Evolutionary conservation across 2,113 vertebrate species (phyloP), one percentile per base, ranked within the genome.

Genomic region (Nyctereutes procyonoides): DNA sequence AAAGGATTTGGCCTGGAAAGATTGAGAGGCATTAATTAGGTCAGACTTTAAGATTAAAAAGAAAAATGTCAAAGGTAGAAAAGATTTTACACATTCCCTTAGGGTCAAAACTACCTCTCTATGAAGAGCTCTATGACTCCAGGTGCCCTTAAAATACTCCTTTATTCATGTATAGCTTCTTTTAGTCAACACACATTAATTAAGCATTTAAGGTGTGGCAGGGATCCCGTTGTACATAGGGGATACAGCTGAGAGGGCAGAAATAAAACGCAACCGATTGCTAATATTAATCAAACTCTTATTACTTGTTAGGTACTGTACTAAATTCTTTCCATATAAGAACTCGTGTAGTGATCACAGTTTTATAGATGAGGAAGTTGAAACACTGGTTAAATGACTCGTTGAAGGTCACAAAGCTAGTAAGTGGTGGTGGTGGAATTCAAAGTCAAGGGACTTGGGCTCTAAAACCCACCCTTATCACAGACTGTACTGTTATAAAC

Each of bases 1-100:
- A 99, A 28, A 99, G 98, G 9, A 99, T 99, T 98, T 99, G 99
- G 90, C 99, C 99, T 99, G 98, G 82, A 95, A 96, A 96, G 55
- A 96, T 38, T 0, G 17, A 95, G 53, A 97, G n/a, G 38, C 17
- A 85, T 24, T 53, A 73, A 77, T 74, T 86, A 73, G 0, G 19
- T 51, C n/a, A 8, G 10, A 89, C 86, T 96, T 62, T 56, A 88
- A 81, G 60, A 91, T 38, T n/a, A 83, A 67, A 28, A 24, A 22
- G 65, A 51, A 56, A 13, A 20, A 22, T 55, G 32, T 63, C 58
- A 93, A 73, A 3, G 13, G 22, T 71, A 83, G 89, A 88, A 80
- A 94, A 60, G 58, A 84, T 90, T 84, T 88, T 88, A 88, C 48
- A 56, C 0, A 13, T 8, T 38, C 10, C 43, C 22, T 86, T 20